phyloP scores from a whole-genome alignment of 1,140 invertebrate genomes.

The Proctacanthus coquilletti region DNA sequence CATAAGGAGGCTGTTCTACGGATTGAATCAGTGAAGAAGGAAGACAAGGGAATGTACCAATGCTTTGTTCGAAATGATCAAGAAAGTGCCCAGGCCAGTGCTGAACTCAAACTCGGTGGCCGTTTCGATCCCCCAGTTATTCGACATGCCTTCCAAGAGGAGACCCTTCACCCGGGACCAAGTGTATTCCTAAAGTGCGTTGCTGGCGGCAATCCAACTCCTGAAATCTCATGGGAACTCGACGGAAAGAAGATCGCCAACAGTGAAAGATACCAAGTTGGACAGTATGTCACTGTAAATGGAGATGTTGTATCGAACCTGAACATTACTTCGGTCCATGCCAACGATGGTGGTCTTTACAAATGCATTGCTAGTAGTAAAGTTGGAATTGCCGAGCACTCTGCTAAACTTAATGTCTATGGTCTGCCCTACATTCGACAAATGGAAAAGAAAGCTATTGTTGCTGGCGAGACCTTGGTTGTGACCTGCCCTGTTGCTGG shows the following conservation, averaged over 20 bases:
- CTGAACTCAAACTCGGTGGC: slow-evolving; percentile 83
- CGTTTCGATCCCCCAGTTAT: slow-evolving; percentile 81
- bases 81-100: slow-evolving; percentile 82
- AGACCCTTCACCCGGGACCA: slow-evolving; percentile 74
- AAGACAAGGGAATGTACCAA: slow-evolving; percentile 96
- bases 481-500: slow-evolving; percentile 88
- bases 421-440: slow-evolving; percentile 76
- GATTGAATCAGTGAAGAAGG: slow-evolving; percentile 80
- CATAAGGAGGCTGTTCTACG: slow-evolving; percentile 62
- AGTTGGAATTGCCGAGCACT: slow-evolving; percentile 74
- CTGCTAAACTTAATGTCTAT: slow-evolving; percentile 79
- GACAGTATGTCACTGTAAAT: slow-evolving; percentile 72
- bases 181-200: slow-evolving; percentile 68
- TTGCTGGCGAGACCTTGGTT: slow-evolving; percentile 75
- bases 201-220: slow-evolving; percentile 66
- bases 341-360: slow-evolving; percentile 87
- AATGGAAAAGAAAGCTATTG: slow-evolving; percentile 89
- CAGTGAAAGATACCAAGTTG: slow-evolving; percentile 59
- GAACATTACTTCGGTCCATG: slow-evolving; percentile 81
- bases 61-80: slow-evolving; percentile 89
- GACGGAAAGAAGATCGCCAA: slow-evolving; percentile 74
- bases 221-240: slow-evolving; percentile 86
- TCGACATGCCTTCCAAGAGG: slow-evolving; percentile 68
- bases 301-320: slow-evolving; percentile 89
- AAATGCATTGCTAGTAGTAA: slow-evolving; percentile 83